Evolutionary conservation across 2,888 invertebrate genomes (phyloP).

Genomic region (Habroteleia sp.): DNA sequence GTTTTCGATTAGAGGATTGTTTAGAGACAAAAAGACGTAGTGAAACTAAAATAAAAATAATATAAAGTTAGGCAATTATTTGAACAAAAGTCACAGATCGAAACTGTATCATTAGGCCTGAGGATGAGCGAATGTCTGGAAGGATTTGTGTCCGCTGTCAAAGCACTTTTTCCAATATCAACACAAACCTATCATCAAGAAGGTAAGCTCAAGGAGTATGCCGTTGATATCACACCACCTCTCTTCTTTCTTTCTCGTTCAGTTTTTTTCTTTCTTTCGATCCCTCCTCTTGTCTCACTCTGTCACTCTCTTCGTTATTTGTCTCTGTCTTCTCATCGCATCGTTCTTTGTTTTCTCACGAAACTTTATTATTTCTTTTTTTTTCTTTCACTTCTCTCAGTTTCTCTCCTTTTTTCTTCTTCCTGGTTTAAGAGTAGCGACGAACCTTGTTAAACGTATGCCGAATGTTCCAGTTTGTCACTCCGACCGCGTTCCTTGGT

Average conservation of each 20-base stretch:
- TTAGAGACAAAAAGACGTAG: slow-evolving; percentile 64
- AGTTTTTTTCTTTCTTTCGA: slow-evolving; percentile 7
- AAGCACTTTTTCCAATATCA: slow-evolving; percentile 80
- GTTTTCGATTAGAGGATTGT: slow-evolving; percentile 7
- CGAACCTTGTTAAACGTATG: slow-evolving; percentile 54
- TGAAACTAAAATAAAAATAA: slow-evolving; percentile 58
- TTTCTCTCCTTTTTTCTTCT: slow-evolving; percentile 7
- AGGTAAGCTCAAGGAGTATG: slow-evolving; percentile 78
- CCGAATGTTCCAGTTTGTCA: slow-evolving; percentile 54
- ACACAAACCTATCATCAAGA: slow-evolving; percentile 79
- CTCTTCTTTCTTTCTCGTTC: slow-evolving; percentile 68
- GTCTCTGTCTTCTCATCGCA: slow-evolving; percentile 5
- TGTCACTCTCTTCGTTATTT: slow-evolving; percentile 11
- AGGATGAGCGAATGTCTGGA: slow-evolving; percentile 80
- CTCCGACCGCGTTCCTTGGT: slow-evolving; percentile 8
- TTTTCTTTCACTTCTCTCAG: neutral
- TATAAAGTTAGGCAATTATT: slow-evolving; percentile 71
- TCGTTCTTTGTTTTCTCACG: slow-evolving; percentile 10
- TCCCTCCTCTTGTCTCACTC: neutral
- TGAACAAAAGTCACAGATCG: slow-evolving; percentile 77
- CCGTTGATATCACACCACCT: slow-evolving; percentile 71
- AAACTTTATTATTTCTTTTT: too few species aligned
- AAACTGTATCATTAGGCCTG: slow-evolving; percentile 79
- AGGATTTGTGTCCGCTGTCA: slow-evolving; percentile 80
- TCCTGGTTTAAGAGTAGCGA: slow-evolving; percentile 39